Percentiles rank a stretch among this genome's conserved stretches.
Conservation (phyloP, 64 coral and sea anemone species). For the Platygyra sinensis region DNA sequence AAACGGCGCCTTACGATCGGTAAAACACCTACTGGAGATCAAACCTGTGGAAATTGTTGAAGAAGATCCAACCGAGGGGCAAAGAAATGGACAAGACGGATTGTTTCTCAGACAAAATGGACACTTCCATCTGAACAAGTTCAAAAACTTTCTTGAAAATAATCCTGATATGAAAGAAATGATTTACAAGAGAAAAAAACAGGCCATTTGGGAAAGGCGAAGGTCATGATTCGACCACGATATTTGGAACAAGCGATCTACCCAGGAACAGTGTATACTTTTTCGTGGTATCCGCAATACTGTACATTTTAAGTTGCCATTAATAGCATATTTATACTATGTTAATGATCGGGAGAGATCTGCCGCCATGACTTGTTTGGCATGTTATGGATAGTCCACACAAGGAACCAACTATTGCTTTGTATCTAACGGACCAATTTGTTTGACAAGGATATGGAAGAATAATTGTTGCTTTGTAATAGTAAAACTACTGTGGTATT, state of each 20-base stretch:
- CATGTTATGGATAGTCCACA: too few relatives aligned
- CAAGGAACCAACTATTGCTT: too few relatives aligned
- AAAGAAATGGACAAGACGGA: constrained; percentile 41
- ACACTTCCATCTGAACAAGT: constrained; percentile 77
- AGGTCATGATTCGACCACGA: not conserved
- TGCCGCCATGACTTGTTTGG: too few relatives aligned
- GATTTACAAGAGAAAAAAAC: not conserved
- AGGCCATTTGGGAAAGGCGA: constrained; percentile 11
- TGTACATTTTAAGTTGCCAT: too few relatives aligned
- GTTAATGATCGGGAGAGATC: too few relatives aligned
- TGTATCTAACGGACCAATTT: too few relatives aligned
- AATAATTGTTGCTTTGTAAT: too few relatives aligned
- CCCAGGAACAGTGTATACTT: not conserved
- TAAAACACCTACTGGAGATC: constrained; percentile 91
- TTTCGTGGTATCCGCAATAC: not conserved
- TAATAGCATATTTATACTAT: too few relatives aligned
- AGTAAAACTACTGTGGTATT: too few relatives aligned
- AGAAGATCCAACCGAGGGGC: not conserved
- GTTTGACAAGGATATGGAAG: too few relatives aligned
- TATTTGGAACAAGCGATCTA: not conserved
- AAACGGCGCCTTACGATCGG: constrained; percentile 84
- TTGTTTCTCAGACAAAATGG: constrained; percentile 88
- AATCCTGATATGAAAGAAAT: constrained; percentile 55
- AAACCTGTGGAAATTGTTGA: constrained; percentile 67
- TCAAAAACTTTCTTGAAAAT: constrained; percentile 61